Conservation (phyloP, 2,888 invertebrate genomes). For the Exocentrus adspersus region DNA sequence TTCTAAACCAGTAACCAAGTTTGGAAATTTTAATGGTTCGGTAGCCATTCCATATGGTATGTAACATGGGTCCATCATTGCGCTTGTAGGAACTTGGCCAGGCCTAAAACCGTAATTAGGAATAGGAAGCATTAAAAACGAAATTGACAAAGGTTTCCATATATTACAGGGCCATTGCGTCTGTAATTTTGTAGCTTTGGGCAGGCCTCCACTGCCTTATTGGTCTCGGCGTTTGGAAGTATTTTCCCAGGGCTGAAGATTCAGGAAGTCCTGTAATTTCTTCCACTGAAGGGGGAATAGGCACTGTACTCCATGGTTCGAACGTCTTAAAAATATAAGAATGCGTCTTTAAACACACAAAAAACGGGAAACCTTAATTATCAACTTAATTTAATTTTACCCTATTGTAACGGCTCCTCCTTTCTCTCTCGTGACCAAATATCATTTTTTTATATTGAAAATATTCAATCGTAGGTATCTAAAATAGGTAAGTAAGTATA, state of each 20-base stretch:
- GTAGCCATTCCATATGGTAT: constrained; percentile 76
- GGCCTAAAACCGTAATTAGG: constrained; percentile 64
- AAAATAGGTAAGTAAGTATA: not conserved
- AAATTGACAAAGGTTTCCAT: not conserved
- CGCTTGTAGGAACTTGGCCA: constrained; percentile 78
- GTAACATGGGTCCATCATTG: constrained; percentile 77
- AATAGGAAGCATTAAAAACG: too few relatives aligned
- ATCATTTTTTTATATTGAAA: constrained; percentile 55
- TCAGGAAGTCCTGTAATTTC: constrained; percentile 71
- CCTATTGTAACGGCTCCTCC: constrained; percentile 71
- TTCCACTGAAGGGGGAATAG: constrained; percentile 72
- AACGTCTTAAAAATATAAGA: constrained; percentile 70
- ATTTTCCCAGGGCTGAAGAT: constrained; percentile 74
- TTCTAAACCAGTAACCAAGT: constrained; percentile 84
- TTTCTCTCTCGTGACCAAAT: constrained; percentile 68
- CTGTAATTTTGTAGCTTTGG: constrained; percentile 80
- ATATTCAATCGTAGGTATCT: too few relatives aligned
- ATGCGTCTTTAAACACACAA: not conserved
- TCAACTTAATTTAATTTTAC: constrained; percentile 58
- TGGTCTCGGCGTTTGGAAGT: constrained; percentile 77
- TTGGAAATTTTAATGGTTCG: constrained; percentile 82
- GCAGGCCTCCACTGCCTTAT: constrained; percentile 86
- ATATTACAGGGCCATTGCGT: constrained; percentile 75
- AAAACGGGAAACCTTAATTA: not conserved
- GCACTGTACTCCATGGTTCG: constrained; percentile 71